Percentiles rank a stretch among this genome's conserved stretches.
Evolutionary conservation across 2,888 invertebrate genomes (phyloP).

Genomic region (Ormyrus thymus): DNA sequence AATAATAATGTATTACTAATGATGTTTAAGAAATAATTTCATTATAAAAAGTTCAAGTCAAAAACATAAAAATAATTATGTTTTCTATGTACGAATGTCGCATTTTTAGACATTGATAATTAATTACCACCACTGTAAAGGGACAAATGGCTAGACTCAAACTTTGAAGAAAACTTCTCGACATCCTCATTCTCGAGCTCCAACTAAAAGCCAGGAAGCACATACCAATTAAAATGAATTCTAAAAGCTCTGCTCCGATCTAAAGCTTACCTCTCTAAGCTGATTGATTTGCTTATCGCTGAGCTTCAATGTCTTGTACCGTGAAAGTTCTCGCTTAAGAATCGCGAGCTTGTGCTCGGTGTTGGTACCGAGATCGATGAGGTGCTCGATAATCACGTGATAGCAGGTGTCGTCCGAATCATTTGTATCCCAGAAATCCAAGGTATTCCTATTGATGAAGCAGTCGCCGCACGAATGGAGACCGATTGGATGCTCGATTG

Average conservation of each 20-base stretch:
- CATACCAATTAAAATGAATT: too few relatives aligned
- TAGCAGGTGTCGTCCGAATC: slow-evolving; percentile 4
- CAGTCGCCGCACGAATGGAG: slow-evolving; percentile 26
- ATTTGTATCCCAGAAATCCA: too few relatives aligned
- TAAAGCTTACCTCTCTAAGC: slow-evolving; percentile 50
- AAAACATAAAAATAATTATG: too few relatives aligned
- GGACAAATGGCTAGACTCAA: too few relatives aligned
- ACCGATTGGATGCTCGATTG: too few relatives aligned
- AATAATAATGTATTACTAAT: too few relatives aligned
- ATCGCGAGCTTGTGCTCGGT: slow-evolving; percentile 63
- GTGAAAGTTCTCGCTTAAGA: slow-evolving; percentile 61
- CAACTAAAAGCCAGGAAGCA: neutral
- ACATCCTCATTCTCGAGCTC: neutral
- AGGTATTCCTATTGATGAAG: neutral
- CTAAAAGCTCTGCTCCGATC: too few relatives aligned
- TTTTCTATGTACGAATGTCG: too few relatives aligned
- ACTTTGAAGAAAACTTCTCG: neutral
- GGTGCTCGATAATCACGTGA: slow-evolving; percentile 64
- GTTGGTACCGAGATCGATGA: slow-evolving; percentile 63
- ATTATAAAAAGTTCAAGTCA: too few relatives aligned
- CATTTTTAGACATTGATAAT: too few relatives aligned
- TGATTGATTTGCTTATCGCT: slow-evolving; percentile 64
- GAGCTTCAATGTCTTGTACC: slow-evolving; percentile 64
- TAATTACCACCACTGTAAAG: too few relatives aligned
- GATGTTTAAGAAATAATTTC: too few relatives aligned